Conservation (phyloP, 2,888 invertebrate genomes). For the Leptopilina myrica region DNA sequence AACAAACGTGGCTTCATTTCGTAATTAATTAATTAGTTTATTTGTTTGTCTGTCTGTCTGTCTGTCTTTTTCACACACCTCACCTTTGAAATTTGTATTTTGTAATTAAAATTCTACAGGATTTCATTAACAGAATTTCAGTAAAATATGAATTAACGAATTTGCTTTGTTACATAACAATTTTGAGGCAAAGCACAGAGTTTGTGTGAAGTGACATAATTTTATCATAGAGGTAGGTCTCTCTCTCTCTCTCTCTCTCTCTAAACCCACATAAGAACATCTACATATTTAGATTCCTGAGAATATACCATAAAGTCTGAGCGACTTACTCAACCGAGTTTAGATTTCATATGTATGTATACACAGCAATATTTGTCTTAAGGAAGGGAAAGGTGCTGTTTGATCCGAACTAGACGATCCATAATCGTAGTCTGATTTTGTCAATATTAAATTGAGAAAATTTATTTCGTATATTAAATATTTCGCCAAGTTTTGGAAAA, state of each 20-base stretch:
- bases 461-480: too few species aligned
- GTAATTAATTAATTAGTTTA: too few species aligned
- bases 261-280: constrained; percentile 15
- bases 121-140: too few species aligned
- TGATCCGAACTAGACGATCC: too few species aligned
- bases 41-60: too few species aligned
- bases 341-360: background rate
- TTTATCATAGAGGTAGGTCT: constrained; percentile 9
- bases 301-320: constrained; percentile 2
- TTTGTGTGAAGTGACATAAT: constrained; percentile 7
- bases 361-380: background rate
- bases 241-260: background rate
- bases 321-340: background rate
- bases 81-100: background rate
- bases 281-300: constrained; percentile 20
- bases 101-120: background rate
- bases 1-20: too few species aligned
- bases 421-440: too few species aligned
- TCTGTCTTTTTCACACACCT: background rate
- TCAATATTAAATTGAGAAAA: too few species aligned
- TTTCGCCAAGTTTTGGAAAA: too few species aligned
- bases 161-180: constrained; percentile 2
- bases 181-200: background rate
- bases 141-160: background rate
- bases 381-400: too few species aligned